Evolutionary conservation across 2,797 vertebrate genomes (phyloP).

Genomic region (Halcyon smyrnensis): DNA sequence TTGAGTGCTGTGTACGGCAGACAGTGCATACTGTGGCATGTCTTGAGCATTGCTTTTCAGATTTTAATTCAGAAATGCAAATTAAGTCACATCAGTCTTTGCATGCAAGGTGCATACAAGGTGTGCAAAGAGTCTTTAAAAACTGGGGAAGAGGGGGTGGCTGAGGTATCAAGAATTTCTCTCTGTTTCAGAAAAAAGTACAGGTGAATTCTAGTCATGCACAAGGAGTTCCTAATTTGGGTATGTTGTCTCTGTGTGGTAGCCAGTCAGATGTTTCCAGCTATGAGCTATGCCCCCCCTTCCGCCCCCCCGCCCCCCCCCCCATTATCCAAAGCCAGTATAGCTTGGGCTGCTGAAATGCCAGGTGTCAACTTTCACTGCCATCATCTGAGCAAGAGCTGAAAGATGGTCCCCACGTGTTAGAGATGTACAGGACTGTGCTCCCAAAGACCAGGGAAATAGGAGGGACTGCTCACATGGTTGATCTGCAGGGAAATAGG

Average conservation of each 20-base stretch:
- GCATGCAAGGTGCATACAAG: neutral
- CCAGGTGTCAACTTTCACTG: neutral
- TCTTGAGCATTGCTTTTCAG: neutral
- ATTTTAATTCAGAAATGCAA: neutral
- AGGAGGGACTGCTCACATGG: fast-evolving
- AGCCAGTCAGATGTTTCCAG: neutral
- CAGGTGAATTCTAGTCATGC: neutral
- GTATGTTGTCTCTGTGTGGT: neutral
- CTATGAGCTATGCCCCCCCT: neutral
- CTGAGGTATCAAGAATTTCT: neutral
- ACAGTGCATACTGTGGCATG: no score
- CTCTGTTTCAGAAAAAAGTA: neutral
- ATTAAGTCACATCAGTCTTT: neutral
- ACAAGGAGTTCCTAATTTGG: neutral
- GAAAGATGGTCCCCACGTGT: neutral
- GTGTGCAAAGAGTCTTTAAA: neutral
- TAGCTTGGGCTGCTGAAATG: neutral
- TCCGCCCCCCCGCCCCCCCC: no score
- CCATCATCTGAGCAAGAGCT: neutral
- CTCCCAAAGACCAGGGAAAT: neutral
- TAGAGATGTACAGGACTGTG: neutral
- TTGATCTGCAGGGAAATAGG: neutral
- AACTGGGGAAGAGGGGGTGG: neutral
- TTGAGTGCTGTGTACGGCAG: neutral
- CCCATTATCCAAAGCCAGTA: neutral